Evolutionary conservation across 1,140 invertebrate species (phyloP).

Genomic region (Drosophila kurseongensis): DNA sequence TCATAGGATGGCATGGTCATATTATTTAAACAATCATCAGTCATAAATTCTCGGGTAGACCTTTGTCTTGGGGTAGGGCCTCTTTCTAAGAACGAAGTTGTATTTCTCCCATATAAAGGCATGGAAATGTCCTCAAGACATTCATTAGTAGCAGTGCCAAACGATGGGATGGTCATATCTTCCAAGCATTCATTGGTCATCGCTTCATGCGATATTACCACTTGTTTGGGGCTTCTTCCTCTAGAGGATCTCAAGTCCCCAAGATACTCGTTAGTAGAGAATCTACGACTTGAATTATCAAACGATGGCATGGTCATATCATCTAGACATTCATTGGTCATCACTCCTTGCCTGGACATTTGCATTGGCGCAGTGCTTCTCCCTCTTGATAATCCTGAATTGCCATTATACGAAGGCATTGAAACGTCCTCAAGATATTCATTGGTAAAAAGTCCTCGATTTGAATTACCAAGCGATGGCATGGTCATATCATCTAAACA

Average conservation of each 20-base stretch:
- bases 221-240: not conserved
- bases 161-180: constrained; percentile 20
- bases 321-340: not conserved
- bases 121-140: constrained; percentile 8
- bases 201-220: too few relatives aligned
- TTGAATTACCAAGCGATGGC: too few relatives aligned
- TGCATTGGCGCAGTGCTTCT: not conserved
- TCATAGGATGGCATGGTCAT: constrained; percentile 39
- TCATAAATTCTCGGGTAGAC: not conserved
- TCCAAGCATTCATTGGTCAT: constrained; percentile 15
- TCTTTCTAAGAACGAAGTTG: not conserved
- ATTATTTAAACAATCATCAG: constrained; percentile 26
- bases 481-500: too few relatives aligned
- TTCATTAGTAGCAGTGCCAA: not conserved
- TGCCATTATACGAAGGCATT: too few relatives aligned
- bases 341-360: not conserved
- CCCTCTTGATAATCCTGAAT: not conserved
- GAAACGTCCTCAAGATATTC: too few relatives aligned
- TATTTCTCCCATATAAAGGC: not conserved
- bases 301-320: constrained; percentile 7
- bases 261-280: too few relatives aligned
- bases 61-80: not conserved
- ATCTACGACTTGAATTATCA: not conserved
- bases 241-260: not conserved
- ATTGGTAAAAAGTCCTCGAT: too few relatives aligned